Evolutionary conservation across 2,113 vertebrate species (phyloP).

Genomic region (Lates calcarifer): DNA sequence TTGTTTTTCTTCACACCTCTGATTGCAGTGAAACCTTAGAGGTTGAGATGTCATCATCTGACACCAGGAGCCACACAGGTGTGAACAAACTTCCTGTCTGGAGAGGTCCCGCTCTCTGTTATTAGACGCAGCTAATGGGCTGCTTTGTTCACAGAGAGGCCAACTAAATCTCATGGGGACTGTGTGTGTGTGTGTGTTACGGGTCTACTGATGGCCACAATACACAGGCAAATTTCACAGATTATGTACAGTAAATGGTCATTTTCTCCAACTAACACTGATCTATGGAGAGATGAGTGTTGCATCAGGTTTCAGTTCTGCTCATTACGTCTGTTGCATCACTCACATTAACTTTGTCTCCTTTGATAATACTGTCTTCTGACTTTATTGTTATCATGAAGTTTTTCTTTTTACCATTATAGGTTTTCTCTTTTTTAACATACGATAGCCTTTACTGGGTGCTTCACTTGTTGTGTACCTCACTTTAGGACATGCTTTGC

Average conservation of each 20-base stretch:
- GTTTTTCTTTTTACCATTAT: not conserved
- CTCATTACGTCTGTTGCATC: constrained; percentile 1
- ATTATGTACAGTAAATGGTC: not conserved
- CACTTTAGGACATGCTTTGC: no score
- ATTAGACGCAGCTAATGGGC: constrained; percentile 30
- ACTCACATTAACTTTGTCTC: not conserved
- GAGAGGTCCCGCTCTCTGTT: not conserved
- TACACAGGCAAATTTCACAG: not conserved
- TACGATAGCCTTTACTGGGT: no score
- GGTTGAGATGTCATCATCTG: not conserved
- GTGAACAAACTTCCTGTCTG: constrained; percentile 18
- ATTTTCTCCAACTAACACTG: not conserved
- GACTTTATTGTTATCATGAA: not conserved
- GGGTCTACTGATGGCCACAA: not conserved
- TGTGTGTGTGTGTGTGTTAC: no score
- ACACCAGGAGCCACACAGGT: not conserved
- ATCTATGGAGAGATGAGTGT: not conserved
- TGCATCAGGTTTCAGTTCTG: not conserved
- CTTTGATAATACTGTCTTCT: not conserved
- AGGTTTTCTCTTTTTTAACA: no score
- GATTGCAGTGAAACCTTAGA: constrained; percentile 37
- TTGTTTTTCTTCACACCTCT: constrained; percentile 60
- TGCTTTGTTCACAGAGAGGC: not conserved
- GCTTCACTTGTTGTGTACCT: no score
- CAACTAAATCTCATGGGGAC: not conserved